phyloP scores from a whole-genome alignment of 2,888 invertebrate genomes.

The Drosophila falleni region DNA sequence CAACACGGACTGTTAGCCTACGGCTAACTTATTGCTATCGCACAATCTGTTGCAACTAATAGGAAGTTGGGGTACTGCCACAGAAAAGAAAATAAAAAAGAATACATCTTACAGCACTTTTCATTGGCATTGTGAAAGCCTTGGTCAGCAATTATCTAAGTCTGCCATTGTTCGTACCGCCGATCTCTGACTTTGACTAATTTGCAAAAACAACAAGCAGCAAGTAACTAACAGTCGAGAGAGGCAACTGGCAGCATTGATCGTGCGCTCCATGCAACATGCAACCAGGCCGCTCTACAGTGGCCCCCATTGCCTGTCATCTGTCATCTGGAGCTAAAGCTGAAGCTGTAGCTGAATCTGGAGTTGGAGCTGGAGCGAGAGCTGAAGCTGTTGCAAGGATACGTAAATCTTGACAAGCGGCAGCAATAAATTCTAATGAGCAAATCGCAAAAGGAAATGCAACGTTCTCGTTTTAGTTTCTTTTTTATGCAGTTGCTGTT shows the following conservation, averaged over 20 bases:
- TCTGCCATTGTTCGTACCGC: constrained; percentile 73
- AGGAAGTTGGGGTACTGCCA: constrained; percentile 64
- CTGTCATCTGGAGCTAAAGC: constrained; percentile 66
- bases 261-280: constrained; percentile 35
- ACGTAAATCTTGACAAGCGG: constrained; percentile 83
- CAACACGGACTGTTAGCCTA: constrained; percentile 32
- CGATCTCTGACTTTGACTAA: constrained; percentile 77
- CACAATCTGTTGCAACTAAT: constrained; percentile 76
- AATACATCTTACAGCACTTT: constrained; percentile 61
- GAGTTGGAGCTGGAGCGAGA: constrained; percentile 29
- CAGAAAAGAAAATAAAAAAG: background rate
- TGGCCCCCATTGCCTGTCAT: constrained; percentile 68
- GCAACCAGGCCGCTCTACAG: constrained; percentile 26
- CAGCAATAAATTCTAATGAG: constrained; percentile 82
- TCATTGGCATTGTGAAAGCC: constrained; percentile 76
- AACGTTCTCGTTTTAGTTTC: constrained; percentile 50
- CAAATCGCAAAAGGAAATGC: constrained; percentile 78
- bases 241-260: constrained; percentile 24
- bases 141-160: constrained; percentile 76
- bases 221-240: constrained; percentile 10
- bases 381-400: constrained; percentile 72
- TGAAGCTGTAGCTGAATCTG: constrained; percentile 33
- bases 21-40: constrained; percentile 79
- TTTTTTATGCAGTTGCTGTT: constrained; percentile 2
- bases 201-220: constrained; percentile 58